Evolutionary conservation across 1,140 invertebrate genomes (phyloP), one percentile per base, ranked within the genome.

Genomic region (Leptinotarsa undecemlineata): DNA sequence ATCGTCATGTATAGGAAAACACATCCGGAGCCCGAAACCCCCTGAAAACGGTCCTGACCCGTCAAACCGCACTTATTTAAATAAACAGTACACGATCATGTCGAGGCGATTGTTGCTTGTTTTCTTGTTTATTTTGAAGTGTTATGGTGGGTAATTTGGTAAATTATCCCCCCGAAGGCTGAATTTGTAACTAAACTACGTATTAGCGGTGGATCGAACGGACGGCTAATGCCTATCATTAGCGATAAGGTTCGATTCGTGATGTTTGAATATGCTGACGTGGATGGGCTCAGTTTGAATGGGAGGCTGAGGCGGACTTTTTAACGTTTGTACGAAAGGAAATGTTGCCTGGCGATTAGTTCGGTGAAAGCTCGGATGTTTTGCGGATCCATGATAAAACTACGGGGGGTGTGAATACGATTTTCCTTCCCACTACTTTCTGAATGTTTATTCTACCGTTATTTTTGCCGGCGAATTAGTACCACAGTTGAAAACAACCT

Each of bases 241-340:
- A 82, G 79, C 78, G 77, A 79, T 82, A 82, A 82, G 79, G 80
- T 82, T 83, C 82, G 82, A 83, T 83, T 83, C 84, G 84, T 85
- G 84, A 84, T 85, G 82, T 85, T 85, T 85, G 84, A 81, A 85
- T 85, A 85, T 83, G 82, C 82, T 84, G 83, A 84, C 79, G 79
- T 77, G 77, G 77, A 82, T 74, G 82, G 80, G n/a, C 67, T 68
- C 67, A 68, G 17, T 33, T 68, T 47, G 8, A 57, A 57, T 57
- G 51, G 51, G 51, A 57, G 51, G 51, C 51, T 57, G 51, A 2
- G n/a, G 17, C 6, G 17, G 51, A 57, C 4, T 57, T 57, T 42
- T 42, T 42, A 42, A 8, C 33, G 33, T 42, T 42, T 11, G 33
- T 42, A 2, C 8, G 33, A 42, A 5, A 42, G 33, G 33, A 42